These are phyloP conservation scores for Tangachromis dhanisi DNA, from an alignment of 2,113 vertebrate genomes.

Conservation along the genomic window DNA sequence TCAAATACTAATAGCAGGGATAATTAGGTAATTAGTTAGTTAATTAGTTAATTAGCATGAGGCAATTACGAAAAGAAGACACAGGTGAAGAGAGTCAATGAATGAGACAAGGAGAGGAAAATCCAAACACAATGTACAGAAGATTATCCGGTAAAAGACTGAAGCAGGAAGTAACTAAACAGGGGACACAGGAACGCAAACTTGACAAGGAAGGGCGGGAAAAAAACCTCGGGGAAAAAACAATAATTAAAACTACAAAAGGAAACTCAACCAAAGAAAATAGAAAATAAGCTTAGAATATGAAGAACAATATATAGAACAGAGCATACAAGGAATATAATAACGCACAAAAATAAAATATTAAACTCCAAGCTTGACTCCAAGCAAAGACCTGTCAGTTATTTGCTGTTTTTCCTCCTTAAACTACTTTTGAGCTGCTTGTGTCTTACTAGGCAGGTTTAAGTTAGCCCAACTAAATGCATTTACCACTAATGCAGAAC, in stretches of 20 bases:
- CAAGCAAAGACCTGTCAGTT: not conserved
- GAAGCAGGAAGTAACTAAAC: not conserved
- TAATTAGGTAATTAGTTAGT: not conserved
- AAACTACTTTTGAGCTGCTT: not conserved
- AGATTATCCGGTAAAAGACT: not conserved
- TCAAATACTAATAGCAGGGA: not conserved
- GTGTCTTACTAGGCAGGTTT: not conserved
- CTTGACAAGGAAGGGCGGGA: not conserved
- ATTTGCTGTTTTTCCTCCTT: not conserved
- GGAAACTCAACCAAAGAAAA: not conserved
- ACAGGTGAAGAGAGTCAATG: not conserved
- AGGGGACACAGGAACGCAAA: not conserved
- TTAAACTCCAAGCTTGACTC: not conserved
- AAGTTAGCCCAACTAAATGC: not conserved
- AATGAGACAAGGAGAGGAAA: not conserved
- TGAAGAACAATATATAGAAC: not conserved
- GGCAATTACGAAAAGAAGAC: not conserved
- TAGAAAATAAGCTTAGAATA: not conserved
- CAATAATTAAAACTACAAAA: not conserved
- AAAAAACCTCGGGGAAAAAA: not conserved
- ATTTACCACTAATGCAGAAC: not conserved
- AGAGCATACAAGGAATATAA: not conserved
- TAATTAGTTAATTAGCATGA: not conserved
- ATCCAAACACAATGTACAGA: not conserved
- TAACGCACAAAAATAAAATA: not conserved